Percentiles rank a stretch among this genome's conserved stretches.
Conservation (phyloP, 2,888 invertebrate species). For the Stramonita haemastoma region DNA sequence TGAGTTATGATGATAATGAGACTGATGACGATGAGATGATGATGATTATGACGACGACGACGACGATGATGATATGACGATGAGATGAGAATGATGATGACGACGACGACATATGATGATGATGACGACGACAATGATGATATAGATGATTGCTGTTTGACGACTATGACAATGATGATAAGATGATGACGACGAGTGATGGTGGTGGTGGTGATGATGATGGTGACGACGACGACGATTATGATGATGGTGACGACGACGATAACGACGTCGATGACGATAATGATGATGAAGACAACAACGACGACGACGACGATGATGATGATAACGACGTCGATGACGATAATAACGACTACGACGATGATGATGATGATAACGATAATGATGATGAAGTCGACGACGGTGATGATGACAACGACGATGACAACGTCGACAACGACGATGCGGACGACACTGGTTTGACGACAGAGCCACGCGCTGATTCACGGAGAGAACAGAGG, state of each 20-base stretch:
- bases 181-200: no score
- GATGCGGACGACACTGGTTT: no score
- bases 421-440: background rate
- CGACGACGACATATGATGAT: no score
- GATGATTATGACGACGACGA: no score
- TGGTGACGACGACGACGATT: background rate
- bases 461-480: background rate
- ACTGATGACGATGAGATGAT: no score
- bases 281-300: background rate
- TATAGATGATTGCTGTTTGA: no score
- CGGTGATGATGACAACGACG: background rate
- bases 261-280: background rate
- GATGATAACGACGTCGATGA: background rate
- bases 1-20: no score
- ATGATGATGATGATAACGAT: background rate
- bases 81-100: no score
- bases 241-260: background rate
- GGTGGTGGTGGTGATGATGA: no score
- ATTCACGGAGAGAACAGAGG: background rate
- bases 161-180: no score
- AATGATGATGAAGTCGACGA: background rate
- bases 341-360: background rate
- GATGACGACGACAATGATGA: no score
- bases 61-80: no score
- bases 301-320: constrained; percentile 1